Evolutionary conservation across 2,888 invertebrate genomes (phyloP).

Genomic region (Agrotis ipsilon): DNA sequence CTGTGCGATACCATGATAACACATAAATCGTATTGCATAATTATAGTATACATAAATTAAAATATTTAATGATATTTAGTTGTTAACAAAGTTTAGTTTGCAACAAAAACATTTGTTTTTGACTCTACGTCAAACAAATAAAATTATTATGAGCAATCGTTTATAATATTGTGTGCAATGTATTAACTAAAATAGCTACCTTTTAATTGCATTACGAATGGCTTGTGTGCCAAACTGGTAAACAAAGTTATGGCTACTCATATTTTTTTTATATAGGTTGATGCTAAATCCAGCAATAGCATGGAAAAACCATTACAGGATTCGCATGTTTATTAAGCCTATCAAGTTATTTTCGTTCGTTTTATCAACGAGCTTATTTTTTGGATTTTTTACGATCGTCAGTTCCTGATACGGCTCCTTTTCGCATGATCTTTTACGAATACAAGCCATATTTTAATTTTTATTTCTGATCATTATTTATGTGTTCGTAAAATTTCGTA

Average conservation of each 20-base stretch:
- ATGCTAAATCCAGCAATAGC: not conserved
- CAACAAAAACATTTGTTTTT: no score
- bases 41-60: no score
- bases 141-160: no score
- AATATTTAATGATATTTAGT: no score
- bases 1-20: no score
- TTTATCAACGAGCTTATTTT: slow-evolving; percentile 25
- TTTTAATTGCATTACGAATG: no score
- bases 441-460: slow-evolving; percentile 16
- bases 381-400: slow-evolving; percentile 44
- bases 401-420: slow-evolving; percentile 24
- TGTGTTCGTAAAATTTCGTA: slow-evolving; percentile 26
- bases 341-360: slow-evolving; percentile 34
- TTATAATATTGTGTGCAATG: no score
- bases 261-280: not conserved
- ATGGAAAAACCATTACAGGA: slow-evolving; percentile 20
- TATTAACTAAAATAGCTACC: no score
- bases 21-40: no score
- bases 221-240: no score
- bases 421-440: slow-evolving; percentile 34
- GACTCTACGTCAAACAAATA: no score
- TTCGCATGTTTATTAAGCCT: slow-evolving; percentile 40
- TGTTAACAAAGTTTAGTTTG: no score
- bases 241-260: not conserved
- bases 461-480: slow-evolving; percentile 36